phyloP scores from a whole-genome alignment of 2,797 vertebrate species.

The Oreochromis grahami region DNA sequence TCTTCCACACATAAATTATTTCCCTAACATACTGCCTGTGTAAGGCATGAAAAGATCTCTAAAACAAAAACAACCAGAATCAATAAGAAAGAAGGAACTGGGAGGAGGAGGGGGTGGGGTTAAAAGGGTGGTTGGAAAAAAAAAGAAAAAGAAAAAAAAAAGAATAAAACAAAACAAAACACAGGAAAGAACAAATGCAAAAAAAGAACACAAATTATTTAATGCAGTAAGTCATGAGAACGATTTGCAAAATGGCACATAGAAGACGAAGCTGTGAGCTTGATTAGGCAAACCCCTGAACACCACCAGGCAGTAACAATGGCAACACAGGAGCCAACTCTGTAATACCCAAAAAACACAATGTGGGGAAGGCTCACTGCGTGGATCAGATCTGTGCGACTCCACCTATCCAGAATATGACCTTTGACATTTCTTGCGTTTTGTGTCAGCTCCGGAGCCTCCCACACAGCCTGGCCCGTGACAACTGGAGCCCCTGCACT shows the following conservation, averaged over 20 bases:
- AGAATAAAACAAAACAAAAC: neutral
- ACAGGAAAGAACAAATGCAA: conserved; percentile 5
- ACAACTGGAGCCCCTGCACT: conserved; percentile 9
- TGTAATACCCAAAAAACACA: conserved; percentile 15
- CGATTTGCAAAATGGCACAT: conserved; percentile 58
- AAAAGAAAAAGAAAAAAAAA: neutral
- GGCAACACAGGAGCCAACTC: conserved; percentile 29
- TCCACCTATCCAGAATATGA: conserved; percentile 33
- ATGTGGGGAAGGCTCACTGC: conserved; percentile 9
- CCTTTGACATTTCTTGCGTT: conserved; percentile 34
- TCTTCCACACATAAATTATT: conserved; percentile 74
- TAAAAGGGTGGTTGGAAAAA: conserved; percentile 31
- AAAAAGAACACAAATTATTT: conserved; percentile 1
- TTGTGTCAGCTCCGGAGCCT: conserved; percentile 3
- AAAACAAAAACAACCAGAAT: conserved; percentile 12
- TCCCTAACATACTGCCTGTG: conserved; percentile 61
- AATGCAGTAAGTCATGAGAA: conserved; percentile 54
- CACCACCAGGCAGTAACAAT: conserved; percentile 48
- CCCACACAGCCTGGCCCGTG: neutral
- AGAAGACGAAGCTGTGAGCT: conserved; percentile 48
- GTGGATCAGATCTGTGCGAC: conserved; percentile 7
- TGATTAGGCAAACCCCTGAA: conserved; percentile 40
- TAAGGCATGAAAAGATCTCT: conserved; percentile 65
- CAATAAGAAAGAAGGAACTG: conserved; percentile 13
- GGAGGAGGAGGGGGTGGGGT: neutral